phyloP scores from a whole-genome alignment of 2,797 vertebrate species.

The Manis pentadactyla region DNA sequence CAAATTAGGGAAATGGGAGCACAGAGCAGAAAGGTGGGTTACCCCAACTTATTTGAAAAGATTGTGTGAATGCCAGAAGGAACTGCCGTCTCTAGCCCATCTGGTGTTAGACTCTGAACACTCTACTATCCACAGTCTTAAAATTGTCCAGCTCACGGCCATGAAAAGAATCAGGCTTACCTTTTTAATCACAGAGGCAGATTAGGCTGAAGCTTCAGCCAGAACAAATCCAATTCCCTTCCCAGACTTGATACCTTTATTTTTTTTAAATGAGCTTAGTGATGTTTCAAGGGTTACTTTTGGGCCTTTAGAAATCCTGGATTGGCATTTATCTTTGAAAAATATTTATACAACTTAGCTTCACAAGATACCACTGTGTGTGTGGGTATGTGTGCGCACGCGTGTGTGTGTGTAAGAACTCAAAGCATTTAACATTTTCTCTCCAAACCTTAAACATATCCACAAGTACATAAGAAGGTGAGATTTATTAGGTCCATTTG shows the following conservation, averaged over 20 bases:
- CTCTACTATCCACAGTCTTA: not conserved
- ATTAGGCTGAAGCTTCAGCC: not conserved
- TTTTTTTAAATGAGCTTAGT: conserved; percentile 37
- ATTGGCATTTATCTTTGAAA: conserved; percentile 8
- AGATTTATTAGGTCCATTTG: not conserved
- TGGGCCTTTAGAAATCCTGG: not conserved
- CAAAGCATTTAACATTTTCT: conserved; percentile 30
- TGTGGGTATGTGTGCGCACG: not conserved
- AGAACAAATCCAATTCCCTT: conserved; percentile 16
- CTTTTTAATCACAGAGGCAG: not conserved
- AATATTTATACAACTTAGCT: conserved; percentile 31
- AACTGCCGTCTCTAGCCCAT: fast-evolving
- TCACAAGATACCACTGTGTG: not conserved
- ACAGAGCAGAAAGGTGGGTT: not conserved
- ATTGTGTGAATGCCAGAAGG: not conserved
- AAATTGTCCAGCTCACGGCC: not conserved
- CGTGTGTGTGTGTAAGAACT: not conserved
- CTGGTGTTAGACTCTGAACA: not conserved
- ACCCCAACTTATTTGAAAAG: not conserved
- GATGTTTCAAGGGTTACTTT: conserved; percentile 38
- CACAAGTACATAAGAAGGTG: not conserved
- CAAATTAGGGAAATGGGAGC: not conserved
- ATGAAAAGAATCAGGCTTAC: not conserved
- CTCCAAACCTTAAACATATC: not conserved
- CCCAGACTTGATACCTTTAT: conserved; percentile 6